Conservation (phyloP, 2,797 vertebrate species). For the Chelon auratus region DNA sequence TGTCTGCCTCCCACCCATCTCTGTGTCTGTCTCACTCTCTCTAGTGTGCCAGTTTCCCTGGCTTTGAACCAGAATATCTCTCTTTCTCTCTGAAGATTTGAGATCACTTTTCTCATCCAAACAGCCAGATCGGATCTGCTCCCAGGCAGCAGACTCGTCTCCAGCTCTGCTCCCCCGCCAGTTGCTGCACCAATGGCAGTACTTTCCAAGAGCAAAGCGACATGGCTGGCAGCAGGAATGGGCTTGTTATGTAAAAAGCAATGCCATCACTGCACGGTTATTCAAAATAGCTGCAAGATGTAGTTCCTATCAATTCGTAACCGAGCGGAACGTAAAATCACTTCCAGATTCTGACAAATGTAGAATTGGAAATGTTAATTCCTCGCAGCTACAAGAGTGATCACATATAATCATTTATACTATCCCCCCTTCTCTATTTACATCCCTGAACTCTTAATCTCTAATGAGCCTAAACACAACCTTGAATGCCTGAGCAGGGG, state of each 20-base stretch:
- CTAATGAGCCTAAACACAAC: neutral
- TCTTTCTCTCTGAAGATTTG: slow-evolving; percentile 74
- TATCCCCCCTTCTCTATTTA: neutral
- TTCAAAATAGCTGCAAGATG: slow-evolving; percentile 73
- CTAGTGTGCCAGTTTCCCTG: slow-evolving; percentile 74
- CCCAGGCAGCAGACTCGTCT: slow-evolving; percentile 71
- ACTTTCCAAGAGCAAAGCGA: slow-evolving; percentile 77
- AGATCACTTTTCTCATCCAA: slow-evolving; percentile 77
- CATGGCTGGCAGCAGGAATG: slow-evolving; percentile 67
- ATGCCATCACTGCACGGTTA: slow-evolving; percentile 29
- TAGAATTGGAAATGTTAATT: slow-evolving; percentile 32
- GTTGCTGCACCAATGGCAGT: slow-evolving; percentile 49
- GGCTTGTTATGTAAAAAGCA: slow-evolving; percentile 69
- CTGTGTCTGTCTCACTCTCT: slow-evolving; percentile 51
- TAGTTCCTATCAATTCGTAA: slow-evolving; percentile 49
- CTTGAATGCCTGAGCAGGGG: neutral
- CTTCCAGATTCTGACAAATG: slow-evolving; percentile 45
- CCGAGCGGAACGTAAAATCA: slow-evolving; percentile 29
- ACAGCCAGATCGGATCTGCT: slow-evolving; percentile 78
- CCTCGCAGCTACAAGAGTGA: slow-evolving; percentile 28
- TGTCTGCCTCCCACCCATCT: neutral
- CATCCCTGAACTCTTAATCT: slow-evolving; percentile 23
- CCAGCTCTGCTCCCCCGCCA: slow-evolving; percentile 63
- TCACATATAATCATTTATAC: slow-evolving; percentile 38
- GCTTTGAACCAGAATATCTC: slow-evolving; percentile 73